phyloP scores from a whole-genome alignment of 2,113 vertebrate genomes.

The Eurypyga helias region DNA sequence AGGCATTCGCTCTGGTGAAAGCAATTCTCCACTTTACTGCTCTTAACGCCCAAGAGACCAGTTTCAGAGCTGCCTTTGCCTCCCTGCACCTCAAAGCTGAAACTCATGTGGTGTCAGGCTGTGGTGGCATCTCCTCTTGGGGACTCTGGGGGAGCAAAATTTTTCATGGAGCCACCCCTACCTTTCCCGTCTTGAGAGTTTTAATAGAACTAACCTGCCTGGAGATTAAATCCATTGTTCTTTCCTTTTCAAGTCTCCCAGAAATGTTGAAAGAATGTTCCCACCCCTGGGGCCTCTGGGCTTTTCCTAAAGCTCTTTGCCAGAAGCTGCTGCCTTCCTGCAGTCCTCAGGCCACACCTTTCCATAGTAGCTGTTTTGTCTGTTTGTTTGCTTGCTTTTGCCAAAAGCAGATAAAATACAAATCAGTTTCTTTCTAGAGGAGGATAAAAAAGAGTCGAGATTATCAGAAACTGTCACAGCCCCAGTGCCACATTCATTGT shows the following conservation, averaged over 20 bases:
- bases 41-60: background rate
- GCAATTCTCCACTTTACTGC: background rate
- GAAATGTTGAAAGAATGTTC: background rate
- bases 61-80: background rate
- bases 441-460: rapidly evolving
- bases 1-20: rapidly evolving
- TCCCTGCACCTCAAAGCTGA: background rate
- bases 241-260: background rate
- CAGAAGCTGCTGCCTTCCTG: background rate
- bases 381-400: background rate
- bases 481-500: rapidly evolving
- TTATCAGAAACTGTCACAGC: background rate
- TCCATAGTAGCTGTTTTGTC: background rate
- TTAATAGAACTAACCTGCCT: background rate
- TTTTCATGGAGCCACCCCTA: background rate
- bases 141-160: rapidly evolving
- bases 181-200: background rate
- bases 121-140: background rate
- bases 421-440: background rate
- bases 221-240: background rate
- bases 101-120: rapidly evolving
- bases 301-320: background rate
- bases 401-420: background rate
- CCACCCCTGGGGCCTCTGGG: background rate
- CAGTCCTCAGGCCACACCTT: background rate